Evolutionary conservation across 2,797 vertebrate species (phyloP), one percentile per base, ranked within the genome.

Genomic region (Gephyroberyx darwinii): DNA sequence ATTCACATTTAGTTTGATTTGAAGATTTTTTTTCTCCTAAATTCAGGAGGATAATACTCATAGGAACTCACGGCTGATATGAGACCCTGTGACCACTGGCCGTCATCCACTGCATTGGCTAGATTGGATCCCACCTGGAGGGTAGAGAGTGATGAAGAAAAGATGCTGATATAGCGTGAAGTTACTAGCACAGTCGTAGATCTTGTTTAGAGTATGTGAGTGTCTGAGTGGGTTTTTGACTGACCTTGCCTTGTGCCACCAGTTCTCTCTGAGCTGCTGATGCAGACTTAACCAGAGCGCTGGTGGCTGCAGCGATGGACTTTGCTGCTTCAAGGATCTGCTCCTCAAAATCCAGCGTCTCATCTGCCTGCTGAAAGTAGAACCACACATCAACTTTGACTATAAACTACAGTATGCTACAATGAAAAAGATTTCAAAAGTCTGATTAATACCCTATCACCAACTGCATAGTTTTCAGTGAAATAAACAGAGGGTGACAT

Each of bases 321-420:
- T 98, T 99, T 20, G 98, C 98, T 8, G 97, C 98, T 91, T 99
- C 98, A 69, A 99, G 91, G 85, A 99, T 99, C 94, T 99, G 98
- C 84, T 98, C 98, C 92, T 99, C 98, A 74, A 99, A 99, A 91
- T 99, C 96, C 93, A 99, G 93, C 5, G 95, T 96, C 91, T 99
- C 98, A 47, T 99, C 98, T 14, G 97, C 97, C 94, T 98, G 96
- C 97, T 99, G 93, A 61, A 71, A 76, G 47, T 35, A 71, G 71
- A 84, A 86, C 7, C 53, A 84, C 56, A 84, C 6, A 4, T 26
- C 17, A 39, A 45, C 33, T 84, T 51, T 65, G 53, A 71, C 7
- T 43, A 54, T 58, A 1, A 65, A 54, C 4, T 1, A 37, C 1
- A 14, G 4, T 14, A 17, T 19, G 33, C 20, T 51, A 64, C 35